These are phyloP conservation scores for Drosophila nigricruria DNA, from an alignment of 2,888 invertebrate genomes.

Conservation along the genomic window DNA sequence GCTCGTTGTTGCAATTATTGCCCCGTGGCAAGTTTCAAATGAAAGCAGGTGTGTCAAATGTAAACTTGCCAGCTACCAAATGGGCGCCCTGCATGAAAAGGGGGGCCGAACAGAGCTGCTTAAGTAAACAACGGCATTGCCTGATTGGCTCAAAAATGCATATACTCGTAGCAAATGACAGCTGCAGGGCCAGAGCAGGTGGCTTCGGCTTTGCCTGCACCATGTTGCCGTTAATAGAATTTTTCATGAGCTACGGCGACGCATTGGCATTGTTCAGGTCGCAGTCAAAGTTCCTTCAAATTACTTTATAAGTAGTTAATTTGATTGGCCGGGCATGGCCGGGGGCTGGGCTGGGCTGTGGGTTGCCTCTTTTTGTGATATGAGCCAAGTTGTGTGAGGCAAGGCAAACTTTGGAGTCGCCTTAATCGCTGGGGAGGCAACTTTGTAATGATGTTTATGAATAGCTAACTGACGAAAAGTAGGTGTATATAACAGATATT, in stretches of 20 bases:
- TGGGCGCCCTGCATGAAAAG: background rate
- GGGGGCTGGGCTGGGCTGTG: slow-evolving; percentile 3
- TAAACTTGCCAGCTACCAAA: slow-evolving; percentile 53
- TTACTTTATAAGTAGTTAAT: slow-evolving; percentile 79
- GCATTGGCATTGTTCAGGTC: slow-evolving; percentile 59
- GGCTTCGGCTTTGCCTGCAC: slow-evolving; percentile 7
- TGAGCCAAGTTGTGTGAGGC: slow-evolving; percentile 55
- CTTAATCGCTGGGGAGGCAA: slow-evolving; percentile 68
- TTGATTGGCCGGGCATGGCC: slow-evolving; percentile 61
- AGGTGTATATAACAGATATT: slow-evolving; percentile 30
- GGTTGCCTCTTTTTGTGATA: slow-evolving; percentile 40
- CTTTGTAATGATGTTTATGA: slow-evolving; percentile 73
- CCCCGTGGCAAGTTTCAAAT: slow-evolving; percentile 74
- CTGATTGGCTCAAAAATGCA: slow-evolving; percentile 77
- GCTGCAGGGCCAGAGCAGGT: slow-evolving; percentile 32
- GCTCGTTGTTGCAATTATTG: slow-evolving; percentile 71
- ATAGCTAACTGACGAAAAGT: slow-evolving; percentile 39
- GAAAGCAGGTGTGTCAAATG: slow-evolving; percentile 80
- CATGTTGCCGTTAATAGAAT: slow-evolving; percentile 70
- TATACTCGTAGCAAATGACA: slow-evolving; percentile 51
- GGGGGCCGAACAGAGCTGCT: slow-evolving; percentile 22
- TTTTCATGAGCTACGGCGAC: slow-evolving; percentile 70
- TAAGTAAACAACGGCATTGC: slow-evolving; percentile 65
- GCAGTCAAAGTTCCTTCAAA: slow-evolving; percentile 68
- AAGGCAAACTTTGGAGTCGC: slow-evolving; percentile 57